Conservation (phyloP, 2,797 vertebrate genomes). For the Onychomys arenicola region DNA sequence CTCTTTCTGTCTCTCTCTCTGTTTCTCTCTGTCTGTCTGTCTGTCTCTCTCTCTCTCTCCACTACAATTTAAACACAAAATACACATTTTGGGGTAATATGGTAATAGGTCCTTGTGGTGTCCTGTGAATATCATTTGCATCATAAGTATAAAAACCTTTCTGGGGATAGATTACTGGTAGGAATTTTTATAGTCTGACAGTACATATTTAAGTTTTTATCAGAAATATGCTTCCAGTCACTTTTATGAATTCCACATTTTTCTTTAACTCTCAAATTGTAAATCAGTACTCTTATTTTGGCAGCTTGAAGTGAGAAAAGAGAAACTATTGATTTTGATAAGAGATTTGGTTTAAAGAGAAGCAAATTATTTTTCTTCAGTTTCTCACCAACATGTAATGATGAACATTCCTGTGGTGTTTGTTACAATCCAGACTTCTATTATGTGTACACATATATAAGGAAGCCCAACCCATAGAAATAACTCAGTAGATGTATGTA, state of each 20-base stretch:
- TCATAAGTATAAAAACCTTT: neutral
- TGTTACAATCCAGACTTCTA: neutral
- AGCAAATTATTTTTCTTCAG: neutral
- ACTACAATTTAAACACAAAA: neutral
- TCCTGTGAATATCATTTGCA: neutral
- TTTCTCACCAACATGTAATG: neutral
- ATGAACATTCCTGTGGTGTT: neutral
- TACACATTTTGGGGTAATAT: neutral
- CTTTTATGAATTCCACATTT: neutral
- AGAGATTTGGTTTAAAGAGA: neutral
- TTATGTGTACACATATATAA: neutral
- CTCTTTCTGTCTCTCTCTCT: neutral
- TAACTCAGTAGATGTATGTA: neutral
- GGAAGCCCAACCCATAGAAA: neutral
- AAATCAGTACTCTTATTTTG: conserved; percentile 6
- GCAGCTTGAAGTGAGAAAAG: neutral
- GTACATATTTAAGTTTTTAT: neutral
- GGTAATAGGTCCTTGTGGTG: neutral
- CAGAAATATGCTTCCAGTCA: neutral
- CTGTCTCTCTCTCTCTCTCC: neutral
- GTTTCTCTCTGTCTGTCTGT: neutral
- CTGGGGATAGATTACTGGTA: neutral
- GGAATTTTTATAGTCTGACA: neutral
- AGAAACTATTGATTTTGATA: neutral
- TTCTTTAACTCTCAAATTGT: neutral